phyloP scores from a whole-genome alignment of 2,888 invertebrate species.

The Linnaemya tessellans region DNA sequence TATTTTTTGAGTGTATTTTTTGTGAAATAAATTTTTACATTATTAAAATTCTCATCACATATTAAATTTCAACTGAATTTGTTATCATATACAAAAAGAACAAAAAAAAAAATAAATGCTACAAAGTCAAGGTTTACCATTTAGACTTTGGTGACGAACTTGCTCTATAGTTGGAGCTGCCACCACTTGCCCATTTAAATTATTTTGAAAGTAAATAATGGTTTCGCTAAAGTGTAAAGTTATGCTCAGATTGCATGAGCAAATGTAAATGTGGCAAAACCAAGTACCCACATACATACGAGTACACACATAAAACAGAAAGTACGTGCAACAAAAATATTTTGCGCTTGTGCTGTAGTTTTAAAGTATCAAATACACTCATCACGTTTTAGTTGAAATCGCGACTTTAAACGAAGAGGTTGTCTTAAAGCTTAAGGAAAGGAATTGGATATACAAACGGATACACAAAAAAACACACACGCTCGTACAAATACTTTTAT shows the following conservation, averaged over 20 bases:
- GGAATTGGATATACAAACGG: not conserved
- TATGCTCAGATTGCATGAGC: not conserved
- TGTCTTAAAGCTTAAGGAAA: constrained; percentile 13
- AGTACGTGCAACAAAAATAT: not conserved
- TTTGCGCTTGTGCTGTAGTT: constrained; percentile 22
- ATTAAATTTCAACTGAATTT: not conserved
- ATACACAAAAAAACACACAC: not conserved
- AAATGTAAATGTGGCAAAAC: not conserved
- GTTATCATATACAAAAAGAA: not conserved
- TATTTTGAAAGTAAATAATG: not conserved
- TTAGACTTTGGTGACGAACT: not conserved
- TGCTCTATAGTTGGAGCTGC: constrained; percentile 8
- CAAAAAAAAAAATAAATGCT: not conserved
- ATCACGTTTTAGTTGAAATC: constrained; percentile 68
- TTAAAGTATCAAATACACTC: constrained; percentile 51
- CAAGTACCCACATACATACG: not conserved
- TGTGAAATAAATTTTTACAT: not conserved
- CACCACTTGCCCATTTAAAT: not conserved
- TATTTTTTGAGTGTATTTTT: not conserved
- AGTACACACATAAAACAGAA: constrained; percentile 10
- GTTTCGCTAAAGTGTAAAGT: not conserved
- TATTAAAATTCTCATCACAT: not conserved
- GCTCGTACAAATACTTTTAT: not conserved
- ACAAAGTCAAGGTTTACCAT: constrained; percentile 18
- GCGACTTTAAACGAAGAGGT: constrained; percentile 63